Evolutionary conservation across 2,797 vertebrate species (phyloP), one percentile per base, ranked within the genome.

Genomic region (Megalops cyprinoides): DNA sequence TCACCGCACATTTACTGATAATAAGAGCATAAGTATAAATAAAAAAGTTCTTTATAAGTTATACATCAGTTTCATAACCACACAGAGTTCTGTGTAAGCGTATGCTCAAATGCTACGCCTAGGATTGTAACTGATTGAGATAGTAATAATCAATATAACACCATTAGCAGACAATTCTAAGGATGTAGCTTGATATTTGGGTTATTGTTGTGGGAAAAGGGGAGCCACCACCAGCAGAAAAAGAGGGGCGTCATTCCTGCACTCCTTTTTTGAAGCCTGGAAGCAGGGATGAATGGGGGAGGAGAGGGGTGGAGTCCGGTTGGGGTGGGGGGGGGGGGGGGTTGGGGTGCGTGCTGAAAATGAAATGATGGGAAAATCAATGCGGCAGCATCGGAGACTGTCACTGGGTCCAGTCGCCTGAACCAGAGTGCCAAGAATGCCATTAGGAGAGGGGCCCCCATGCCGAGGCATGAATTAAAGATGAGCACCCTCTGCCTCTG

Each of bases 301-400:
- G 84, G 65, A 28, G 46, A 15, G 51, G 31, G 58, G 53, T 1
- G 65, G 23, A 31, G 44, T 69, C 65, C 9, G 56, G 74, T 71
- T 78, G 44, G 78, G 73, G 28, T 34, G 28, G 46, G 46, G 53
- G 14, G 55, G 62, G 69, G 44, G 51, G 14, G 20, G 44, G 9
- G 46, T 7, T 23, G 71, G n/a, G 10, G 71, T 28, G 10, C 53
- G 8, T 3, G 48, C 39, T 58, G 69, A 79, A 56, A 55, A 82
- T 58, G 87, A 89, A 81, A 74, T 84, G 84, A 87, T n/a, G 91
- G 87, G 91, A 91, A 94, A 94, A 94, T 94, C 94, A 92, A 92
- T 94, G 88, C 86, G 82, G 89, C 86, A 91, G 87, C 82, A 76
- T 90, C 84, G 83, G 65, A 6, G 75, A 62, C 89, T 91, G 92